phyloP scores from a whole-genome alignment of 2,888 invertebrate genomes.

The Hyppa rectilinea region DNA sequence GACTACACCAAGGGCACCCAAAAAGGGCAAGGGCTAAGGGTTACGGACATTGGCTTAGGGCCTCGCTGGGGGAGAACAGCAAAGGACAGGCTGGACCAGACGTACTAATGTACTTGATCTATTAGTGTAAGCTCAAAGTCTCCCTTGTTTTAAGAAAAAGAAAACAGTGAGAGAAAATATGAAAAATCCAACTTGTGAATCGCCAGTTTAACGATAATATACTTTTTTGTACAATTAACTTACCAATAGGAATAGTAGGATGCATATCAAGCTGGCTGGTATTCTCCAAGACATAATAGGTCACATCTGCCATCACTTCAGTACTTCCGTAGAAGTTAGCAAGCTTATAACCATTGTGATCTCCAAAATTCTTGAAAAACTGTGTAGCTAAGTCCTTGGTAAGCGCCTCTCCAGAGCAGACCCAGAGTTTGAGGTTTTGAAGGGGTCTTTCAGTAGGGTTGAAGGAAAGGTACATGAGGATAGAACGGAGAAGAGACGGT shows the following conservation, averaged over 20 bases:
- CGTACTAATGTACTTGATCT: too few species aligned
- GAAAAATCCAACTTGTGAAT: neutral
- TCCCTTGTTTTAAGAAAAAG: too few species aligned
- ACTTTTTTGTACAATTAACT: slow-evolving; percentile 68
- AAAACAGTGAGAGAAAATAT: neutral
- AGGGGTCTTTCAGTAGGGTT: slow-evolving; percentile 90
- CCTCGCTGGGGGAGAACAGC: too few species aligned
- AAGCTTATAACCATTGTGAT: slow-evolving; percentile 91
- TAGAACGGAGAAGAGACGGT: slow-evolving; percentile 95
- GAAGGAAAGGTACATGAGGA: slow-evolving; percentile 93
- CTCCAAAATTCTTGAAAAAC: slow-evolving; percentile 94
- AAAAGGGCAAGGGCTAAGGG: too few species aligned
- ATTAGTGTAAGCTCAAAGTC: too few species aligned
- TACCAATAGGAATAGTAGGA: slow-evolving; percentile 95
- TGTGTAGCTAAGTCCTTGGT: slow-evolving; percentile 93
- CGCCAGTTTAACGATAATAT: neutral
- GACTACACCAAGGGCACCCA: too few species aligned
- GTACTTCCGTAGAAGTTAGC: slow-evolving; percentile 98
- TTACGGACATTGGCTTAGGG: too few species aligned
- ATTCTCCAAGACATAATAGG: slow-evolving; percentile 93
- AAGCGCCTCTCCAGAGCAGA: slow-evolving; percentile 96
- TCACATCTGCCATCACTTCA: slow-evolving; percentile 97
- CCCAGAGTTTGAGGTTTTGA: slow-evolving; percentile 93
- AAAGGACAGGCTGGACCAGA: too few species aligned
- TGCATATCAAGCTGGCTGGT: slow-evolving; percentile 91